Evolutionary conservation across 2,113 vertebrate genomes (phyloP), one percentile per base, ranked within the genome.

Genomic region (Pavo muticus): DNA sequence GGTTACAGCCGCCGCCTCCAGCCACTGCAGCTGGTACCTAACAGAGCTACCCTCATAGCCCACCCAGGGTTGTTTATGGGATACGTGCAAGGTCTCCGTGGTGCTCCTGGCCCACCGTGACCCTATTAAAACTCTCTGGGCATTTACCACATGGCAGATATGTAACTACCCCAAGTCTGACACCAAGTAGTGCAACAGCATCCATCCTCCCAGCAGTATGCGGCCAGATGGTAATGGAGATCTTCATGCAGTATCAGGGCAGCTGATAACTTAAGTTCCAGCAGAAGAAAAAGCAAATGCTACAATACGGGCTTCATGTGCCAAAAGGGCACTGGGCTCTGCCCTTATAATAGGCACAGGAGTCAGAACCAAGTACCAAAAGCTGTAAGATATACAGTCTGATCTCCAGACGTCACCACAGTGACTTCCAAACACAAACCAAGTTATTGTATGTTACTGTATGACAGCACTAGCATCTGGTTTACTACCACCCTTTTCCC

Each of bases 391-490:
- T 27, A 64, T 27, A 56, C 42, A 61, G 45, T 11, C 14, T n/a
- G 25, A 47, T 24, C n/a, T 67, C 44, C 37, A 78, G 60, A 64
- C 35, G 35, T 35, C 35, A 45, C 40, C 32, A 52, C 35, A 67
- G 16, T 39, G 48, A 8, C 7, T 3, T 25, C 64, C 78, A 70
- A 89, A 60, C 21, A 68, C 67, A 87, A 67, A 60, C 1, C 32
- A 19, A 57, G 27, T 19, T 64, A 3, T 18, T 25, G 9, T 0
- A 23, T 1, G 13, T 19, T 64, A 3, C 17, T 25, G 9, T 0
- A 23, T 1, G 13, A 60, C 1, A 90, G 68, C 40, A 72, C n/a
- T 39, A 25, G 84, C 24, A 47, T 15, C 63, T 83, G 19, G 11
- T 23, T 61, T 76, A 20, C 59, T 39, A 47, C 44, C 56, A 30